Base-by-base conservation (phyloP, 2,797 vertebrate genomes). In the Botia almorhae region DNA sequence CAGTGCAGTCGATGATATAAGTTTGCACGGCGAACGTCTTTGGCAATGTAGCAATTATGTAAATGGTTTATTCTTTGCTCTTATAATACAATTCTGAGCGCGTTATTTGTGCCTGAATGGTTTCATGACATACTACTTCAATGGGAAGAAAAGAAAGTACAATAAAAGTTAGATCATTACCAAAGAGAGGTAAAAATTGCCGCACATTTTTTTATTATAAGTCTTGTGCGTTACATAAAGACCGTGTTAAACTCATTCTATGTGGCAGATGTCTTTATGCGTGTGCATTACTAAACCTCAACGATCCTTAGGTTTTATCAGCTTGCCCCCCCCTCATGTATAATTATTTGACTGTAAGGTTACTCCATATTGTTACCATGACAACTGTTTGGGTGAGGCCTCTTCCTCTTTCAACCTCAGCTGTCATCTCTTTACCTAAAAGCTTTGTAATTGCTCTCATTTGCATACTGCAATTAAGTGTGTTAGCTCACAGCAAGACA, bases 361-460 rank as follows among this genome's bases (percentile, higher is more conserved):
- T 93, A 92, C 89, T 93, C 94, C 95, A 94, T 94, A 94, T 93
- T 95, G 97, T 99, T 97, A 95, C 97, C 95, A 98, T 98, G 95
- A 94, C 95, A 94, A 99, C 97, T 94, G 94, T 96, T 96, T 96
- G 96, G 97, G 95, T 95, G 95, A 98, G 96, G 96, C 96, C 93
- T 93, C 93, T 93, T 95, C 95, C 95, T 95, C 95, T 96, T 95
- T 95, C 96, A 97, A 95, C 97, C 96, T 98, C 97, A 97, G 97
- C 98, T 99, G 97, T 98, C 97, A 98, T 97, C 96, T 95, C 95
- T 96, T 98, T 96, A 98, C 96, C 97, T 99, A 98, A 98, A 99
- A 98, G 97, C 97, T 97, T 98, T 97, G 97, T 99, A 99, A 99
- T 98, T 98, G 96, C 97, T 97, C 96, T 98, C 96, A 99, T 99